Conservation (phyloP, 2,888 invertebrate species). For the Drosophila atripex region DNA sequence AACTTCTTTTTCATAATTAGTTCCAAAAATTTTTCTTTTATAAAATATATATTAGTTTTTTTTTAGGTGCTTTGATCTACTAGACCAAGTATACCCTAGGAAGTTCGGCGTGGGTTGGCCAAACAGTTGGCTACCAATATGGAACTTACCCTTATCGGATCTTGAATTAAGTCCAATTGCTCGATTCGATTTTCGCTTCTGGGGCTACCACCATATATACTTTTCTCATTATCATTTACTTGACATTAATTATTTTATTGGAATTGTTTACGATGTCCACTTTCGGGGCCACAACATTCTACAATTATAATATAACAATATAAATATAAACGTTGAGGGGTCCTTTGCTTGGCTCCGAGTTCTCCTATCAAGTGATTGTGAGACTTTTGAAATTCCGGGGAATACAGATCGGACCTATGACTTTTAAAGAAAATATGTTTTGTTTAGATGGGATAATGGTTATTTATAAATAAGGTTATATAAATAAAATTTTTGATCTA, state of each 20-base stretch:
- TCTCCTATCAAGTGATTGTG: conserved; percentile 11
- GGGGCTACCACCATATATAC: background rate
- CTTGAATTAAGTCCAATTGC: background rate
- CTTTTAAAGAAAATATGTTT: background rate
- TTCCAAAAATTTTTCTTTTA: background rate
- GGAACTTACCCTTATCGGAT: conserved; percentile 14
- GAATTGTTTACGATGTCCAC: conserved; percentile 26
- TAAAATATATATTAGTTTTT: background rate
- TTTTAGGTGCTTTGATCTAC: conserved; percentile 8
- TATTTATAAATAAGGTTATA: background rate
- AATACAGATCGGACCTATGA: conserved; percentile 3
- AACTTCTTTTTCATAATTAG: background rate
- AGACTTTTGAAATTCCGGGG: conserved; percentile 7
- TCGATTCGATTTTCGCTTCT: background rate
- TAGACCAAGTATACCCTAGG: conserved; percentile 11
- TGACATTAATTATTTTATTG: conserved; percentile 41
- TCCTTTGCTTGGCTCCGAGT: conserved; percentile 6
- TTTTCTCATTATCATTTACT: conserved; percentile 23
- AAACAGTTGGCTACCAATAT: conserved; percentile 17
- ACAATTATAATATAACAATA: conserved; percentile 32
- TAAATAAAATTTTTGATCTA: background rate
- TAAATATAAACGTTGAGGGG: conserved; percentile 19
- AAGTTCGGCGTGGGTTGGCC: conserved; percentile 29
- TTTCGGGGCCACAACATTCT: conserved; percentile 2
- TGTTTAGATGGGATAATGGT: background rate